Percentiles rank a stretch among this genome's conserved stretches.
phyloP scores from a whole-genome alignment of 2,113 vertebrate species.

The Numenius arquata region DNA sequence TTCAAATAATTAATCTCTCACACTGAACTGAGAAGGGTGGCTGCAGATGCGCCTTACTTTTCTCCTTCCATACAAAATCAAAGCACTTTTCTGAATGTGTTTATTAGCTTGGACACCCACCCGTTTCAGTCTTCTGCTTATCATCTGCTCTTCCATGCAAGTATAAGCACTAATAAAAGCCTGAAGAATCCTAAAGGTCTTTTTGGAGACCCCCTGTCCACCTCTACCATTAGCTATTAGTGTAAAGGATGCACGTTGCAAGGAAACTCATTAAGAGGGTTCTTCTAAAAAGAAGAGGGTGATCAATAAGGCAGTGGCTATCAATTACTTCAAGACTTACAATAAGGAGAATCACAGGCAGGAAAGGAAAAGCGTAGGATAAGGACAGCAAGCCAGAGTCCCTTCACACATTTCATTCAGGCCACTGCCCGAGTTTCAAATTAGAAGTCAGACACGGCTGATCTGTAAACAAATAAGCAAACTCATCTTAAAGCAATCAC shows the following conservation, averaged over 20 bases:
- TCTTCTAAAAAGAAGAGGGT: background rate
- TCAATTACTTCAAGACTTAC: background rate
- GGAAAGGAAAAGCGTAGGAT: background rate
- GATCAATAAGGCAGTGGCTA: background rate
- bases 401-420: background rate
- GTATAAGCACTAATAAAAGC: background rate
- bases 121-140: background rate
- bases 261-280: background rate
- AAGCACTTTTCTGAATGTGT: background rate
- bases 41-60: background rate
- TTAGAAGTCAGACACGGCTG: background rate
- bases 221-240: background rate
- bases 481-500: background rate
- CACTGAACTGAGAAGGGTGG: background rate
- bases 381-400: accelerated
- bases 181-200: background rate
- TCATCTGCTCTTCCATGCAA: background rate
- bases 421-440: background rate
- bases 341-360: background rate
- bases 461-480: background rate
- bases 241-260: background rate
- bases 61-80: background rate
- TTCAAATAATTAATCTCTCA: background rate
- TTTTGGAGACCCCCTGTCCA: background rate
- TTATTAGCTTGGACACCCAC: background rate